Percentiles rank a stretch among this genome's conserved stretches.
Conservation (phyloP, 2,113 vertebrate genomes). For the Microcebus ravelobensis region DNA sequence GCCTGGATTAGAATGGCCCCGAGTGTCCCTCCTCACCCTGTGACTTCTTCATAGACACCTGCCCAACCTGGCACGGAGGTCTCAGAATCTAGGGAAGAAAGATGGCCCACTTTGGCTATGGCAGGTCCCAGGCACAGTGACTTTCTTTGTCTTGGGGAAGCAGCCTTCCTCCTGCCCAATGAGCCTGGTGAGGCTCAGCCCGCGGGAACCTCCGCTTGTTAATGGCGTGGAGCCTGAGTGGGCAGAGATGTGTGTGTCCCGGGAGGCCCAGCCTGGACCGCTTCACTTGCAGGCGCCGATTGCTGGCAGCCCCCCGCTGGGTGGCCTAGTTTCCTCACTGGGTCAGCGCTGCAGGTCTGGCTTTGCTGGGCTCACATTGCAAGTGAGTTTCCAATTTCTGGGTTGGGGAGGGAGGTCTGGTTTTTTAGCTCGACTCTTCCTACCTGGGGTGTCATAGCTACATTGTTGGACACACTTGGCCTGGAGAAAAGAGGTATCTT, state of each 20-base stretch:
- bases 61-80: background rate
- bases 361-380: background rate
- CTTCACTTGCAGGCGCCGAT: constrained; percentile 42
- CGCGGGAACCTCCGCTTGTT: constrained; percentile 50
- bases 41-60: background rate
- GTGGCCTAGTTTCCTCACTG: constrained; percentile 68
- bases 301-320: background rate
- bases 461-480: background rate
- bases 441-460: background rate
- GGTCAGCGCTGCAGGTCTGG: constrained; percentile 42
- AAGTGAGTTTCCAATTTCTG: constrained; percentile 32
- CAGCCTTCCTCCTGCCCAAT: constrained; percentile 20
- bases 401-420: background rate
- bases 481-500: background rate
- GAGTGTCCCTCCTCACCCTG: background rate
- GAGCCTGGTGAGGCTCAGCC: constrained; percentile 38
- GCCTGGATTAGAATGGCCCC: background rate
- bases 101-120: background rate
- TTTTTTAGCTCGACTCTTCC: constrained; percentile 1
- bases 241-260: constrained; percentile 67
- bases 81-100: background rate
- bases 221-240: constrained; percentile 61
- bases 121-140: background rate
- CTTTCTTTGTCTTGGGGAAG: constrained; percentile 49
- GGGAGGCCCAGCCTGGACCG: constrained; percentile 52